Evolutionary conservation across 2,797 vertebrate genomes (phyloP).

Genomic region (Microtus agrestis): DNA sequence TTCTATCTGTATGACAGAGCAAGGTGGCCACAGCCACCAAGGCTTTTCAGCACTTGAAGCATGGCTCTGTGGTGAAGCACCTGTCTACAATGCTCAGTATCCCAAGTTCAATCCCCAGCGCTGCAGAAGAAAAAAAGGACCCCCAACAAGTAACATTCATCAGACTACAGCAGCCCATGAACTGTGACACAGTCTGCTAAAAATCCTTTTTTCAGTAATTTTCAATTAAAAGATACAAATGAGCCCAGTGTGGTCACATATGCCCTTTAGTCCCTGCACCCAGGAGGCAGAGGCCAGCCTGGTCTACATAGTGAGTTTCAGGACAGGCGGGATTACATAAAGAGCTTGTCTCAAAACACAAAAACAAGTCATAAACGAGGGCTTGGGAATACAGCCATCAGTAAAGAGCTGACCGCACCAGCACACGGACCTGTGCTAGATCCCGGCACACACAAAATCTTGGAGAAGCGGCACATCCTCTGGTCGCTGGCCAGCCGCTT

Average conservation of each 20-base stretch:
- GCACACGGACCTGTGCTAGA: no score
- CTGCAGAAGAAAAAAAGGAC: neutral
- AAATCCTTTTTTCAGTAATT: constrained; percentile 58
- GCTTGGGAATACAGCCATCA: neutral
- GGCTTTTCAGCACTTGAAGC: neutral
- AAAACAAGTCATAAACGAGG: neutral
- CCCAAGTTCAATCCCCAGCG: neutral
- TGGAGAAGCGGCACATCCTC: neutral
- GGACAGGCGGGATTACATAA: neutral
- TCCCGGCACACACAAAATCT: neutral
- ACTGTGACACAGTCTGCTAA: neutral
- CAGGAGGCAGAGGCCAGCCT: neutral
- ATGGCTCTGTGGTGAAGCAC: neutral
- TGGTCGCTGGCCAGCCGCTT: neutral
- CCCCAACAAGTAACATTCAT: neutral
- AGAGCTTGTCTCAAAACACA: neutral
- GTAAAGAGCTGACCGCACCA: neutral
- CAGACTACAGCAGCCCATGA: neutral
- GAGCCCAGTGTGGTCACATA: no score
- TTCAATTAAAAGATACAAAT: neutral
- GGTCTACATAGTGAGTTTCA: neutral
- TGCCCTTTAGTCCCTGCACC: neutral
- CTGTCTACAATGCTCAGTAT: neutral
- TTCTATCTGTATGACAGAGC: neutral
- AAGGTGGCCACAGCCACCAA: neutral